Conservation (phyloP, 2,113 vertebrate species). For the Myodes glareolus region DNA sequence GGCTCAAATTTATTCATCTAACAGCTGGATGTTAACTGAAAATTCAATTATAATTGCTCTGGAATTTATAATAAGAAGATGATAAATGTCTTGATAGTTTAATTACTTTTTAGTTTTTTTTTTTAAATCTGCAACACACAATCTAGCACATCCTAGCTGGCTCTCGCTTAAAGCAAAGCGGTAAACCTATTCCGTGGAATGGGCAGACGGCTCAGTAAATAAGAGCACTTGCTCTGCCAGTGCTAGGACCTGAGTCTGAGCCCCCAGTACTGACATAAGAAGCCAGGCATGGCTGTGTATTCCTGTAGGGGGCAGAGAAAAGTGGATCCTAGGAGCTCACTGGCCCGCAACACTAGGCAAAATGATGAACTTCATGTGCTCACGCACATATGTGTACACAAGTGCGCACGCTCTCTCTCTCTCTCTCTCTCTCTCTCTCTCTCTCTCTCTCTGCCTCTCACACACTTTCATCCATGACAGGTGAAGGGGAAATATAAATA, state of each 20-base stretch:
- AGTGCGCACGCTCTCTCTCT: too few species aligned
- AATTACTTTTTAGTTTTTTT: conserved; percentile 14
- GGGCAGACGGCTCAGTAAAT: background rate
- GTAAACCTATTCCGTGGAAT: background rate
- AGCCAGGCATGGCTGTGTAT: background rate
- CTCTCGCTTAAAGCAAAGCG: background rate
- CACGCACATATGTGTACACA: too few species aligned
- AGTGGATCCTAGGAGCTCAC: background rate
- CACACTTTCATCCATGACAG: background rate
- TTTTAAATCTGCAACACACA: background rate
- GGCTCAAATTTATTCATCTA: background rate
- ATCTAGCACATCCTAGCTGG: background rate
- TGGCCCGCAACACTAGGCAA: background rate
- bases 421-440: too few species aligned
- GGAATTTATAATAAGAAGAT: conserved; percentile 44
- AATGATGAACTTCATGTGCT: background rate
- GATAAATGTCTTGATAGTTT: background rate
- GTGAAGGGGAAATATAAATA: background rate
- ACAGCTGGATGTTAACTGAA: background rate
- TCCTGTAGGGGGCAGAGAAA: background rate
- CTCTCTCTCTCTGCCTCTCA: background rate
- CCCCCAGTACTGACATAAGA: background rate
- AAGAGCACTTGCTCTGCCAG: background rate
- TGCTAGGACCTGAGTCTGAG: background rate
- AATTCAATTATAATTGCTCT: background rate